Evolutionary conservation across 2,888 invertebrate genomes (phyloP), one percentile per base, ranked within the genome.

Genomic region (Aporophyla nigra): DNA sequence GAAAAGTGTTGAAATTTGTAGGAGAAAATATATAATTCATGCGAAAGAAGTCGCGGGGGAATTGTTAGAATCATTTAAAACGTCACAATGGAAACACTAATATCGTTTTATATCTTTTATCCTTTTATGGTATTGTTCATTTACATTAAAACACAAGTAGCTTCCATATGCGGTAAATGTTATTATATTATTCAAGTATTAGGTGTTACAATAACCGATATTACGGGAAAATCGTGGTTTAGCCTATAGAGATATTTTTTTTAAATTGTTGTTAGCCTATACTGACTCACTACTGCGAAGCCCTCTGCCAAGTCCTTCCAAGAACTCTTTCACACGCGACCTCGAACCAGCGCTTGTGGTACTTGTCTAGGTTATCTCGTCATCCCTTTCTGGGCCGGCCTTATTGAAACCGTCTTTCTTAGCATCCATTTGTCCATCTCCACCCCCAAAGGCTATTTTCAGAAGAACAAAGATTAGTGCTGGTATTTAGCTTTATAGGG

Each of bases 41-140:
- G 53, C 3, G 21, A 53, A 53, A 2, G 1, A n/a, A n/a, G 54
- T 54, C 54, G n/a, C 54, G 4, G n/a, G 12, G 4, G n/a, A 54
- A 54, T 12, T 12, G 54, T 12, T 5, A 12, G 54, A n/a, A 56
- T 51, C 5, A 53, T 21, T 24, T 3, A 16, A 59, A 53, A 76
- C 78, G 46, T 40, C 69, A 69, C 12, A 33, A 33, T 40, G 12
- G 4, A 10, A 10, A 33, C 19, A 33, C 53, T n/a, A 43, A 51
- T 68, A 65, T 27, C 27, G 0, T 6, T 27, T 67, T 9, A 7
- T 9, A 43, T 9, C 10, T 21, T 21, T 9, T 53, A 16, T 53
- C 78, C 76, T 61, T 69, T 4, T 19, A 53, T 0, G 43, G 78
- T 53, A 21, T 51, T 46, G 12, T 78, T 33, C 43, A 78, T 46